Base-by-base conservation (phyloP, 1,140 invertebrate species). In the Drosophila virilis region DNA sequence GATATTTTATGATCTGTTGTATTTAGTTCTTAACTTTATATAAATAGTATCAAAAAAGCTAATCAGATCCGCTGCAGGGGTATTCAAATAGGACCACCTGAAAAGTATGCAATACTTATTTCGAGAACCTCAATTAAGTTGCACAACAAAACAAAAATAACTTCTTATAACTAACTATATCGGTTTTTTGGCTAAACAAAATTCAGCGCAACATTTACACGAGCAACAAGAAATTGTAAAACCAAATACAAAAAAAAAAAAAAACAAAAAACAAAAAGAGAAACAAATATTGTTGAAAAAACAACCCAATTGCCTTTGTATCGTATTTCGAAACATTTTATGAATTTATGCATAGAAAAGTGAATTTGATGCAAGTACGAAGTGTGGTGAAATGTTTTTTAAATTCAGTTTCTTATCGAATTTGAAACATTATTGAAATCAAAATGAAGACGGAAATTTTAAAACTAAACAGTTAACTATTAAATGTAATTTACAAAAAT, bases 311-410 rank as follows among this genome's bases (percentile, higher is more conserved):
- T 88, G 83, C 83, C 83, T 88, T 88, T 83, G 84, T 88, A 88
- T 88, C 82, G 82, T 85, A 85, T 85, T 85, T 88, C 76, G 72
- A 86, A 86, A 82, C 83, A 88, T 83, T 86, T 83, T 74, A 86
- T 86, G 83, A 86, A 86, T 88, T 86, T 86, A 86, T 69, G 77
- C 73, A 77, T 77, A 77, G 68, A 70, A 80, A 73, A 52, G 37
- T 45, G 70, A 76, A 77, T 37, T 35, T 43, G 54, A 75, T 67
- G 52, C 28, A 68, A 61, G 52, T 69, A 51, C 35, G 75, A 62
- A 60, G 57, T 37, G 35, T 42, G 15, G 32, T 54, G 59, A 55
- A 55, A 54, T 17, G 51, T 57, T 76, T 54, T 54, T 74, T 74
- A 64, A 77, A 82, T 79, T 88, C 75, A 52, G 76, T 80, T 88